These are phyloP conservation scores for Phyllostomus hastatus DNA, from an alignment of 2,113 vertebrate genomes.

Conservation along the genomic window DNA sequence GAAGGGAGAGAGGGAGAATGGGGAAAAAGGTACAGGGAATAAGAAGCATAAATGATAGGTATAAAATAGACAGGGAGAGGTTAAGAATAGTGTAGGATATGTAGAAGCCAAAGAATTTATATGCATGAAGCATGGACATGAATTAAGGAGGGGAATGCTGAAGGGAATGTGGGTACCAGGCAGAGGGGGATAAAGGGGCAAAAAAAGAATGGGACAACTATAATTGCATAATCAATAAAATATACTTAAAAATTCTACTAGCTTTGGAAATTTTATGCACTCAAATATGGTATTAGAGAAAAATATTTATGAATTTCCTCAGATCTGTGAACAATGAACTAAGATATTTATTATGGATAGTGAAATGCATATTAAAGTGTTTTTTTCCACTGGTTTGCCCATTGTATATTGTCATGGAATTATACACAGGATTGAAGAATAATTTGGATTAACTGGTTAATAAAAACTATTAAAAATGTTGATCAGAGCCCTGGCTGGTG, in stretches of 20 bases:
- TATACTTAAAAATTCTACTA: not conserved
- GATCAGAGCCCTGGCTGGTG: not conserved
- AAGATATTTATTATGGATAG: not conserved
- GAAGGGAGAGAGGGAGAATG: too few relatives aligned
- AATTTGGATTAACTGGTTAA: conserved; percentile 31
- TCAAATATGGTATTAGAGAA: not conserved
- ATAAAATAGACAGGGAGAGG: too few relatives aligned
- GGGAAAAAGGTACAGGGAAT: too few relatives aligned
- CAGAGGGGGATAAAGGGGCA: too few relatives aligned
- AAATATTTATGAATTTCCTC: conserved; percentile 1
- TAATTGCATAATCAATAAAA: too few relatives aligned
- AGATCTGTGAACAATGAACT: not conserved
- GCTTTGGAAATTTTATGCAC: not conserved
- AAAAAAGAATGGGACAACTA: too few relatives aligned
- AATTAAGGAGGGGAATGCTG: too few relatives aligned
- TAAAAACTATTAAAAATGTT: conserved; percentile 50
- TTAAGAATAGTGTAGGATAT: too few relatives aligned
- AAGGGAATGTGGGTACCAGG: too few relatives aligned
- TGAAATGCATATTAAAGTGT: not conserved
- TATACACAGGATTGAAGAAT: not conserved
- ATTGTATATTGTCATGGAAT: not conserved
- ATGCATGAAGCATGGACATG: too few relatives aligned
- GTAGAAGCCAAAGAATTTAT: too few relatives aligned
- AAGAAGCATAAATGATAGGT: too few relatives aligned
- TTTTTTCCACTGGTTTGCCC: not conserved